phyloP scores from a whole-genome alignment of 2,113 vertebrate genomes.

The Paralichthys olivaceus region DNA sequence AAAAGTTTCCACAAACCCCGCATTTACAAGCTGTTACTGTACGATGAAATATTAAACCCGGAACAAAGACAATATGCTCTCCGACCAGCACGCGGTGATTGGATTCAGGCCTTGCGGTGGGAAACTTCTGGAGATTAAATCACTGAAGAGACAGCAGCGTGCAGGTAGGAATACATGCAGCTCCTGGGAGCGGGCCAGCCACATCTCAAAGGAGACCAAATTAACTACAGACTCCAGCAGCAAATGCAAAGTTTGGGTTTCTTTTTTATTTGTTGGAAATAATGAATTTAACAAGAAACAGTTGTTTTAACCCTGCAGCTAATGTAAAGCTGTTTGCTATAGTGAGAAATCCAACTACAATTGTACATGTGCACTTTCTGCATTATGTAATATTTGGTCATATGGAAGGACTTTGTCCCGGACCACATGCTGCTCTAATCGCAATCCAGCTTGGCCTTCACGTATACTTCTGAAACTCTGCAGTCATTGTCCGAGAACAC shows the following conservation, averaged over 20 bases:
- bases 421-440: slow-evolving; percentile 24
- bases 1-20: slow-evolving; percentile 55
- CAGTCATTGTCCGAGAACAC: slow-evolving; percentile 27
- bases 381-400: slow-evolving; percentile 48
- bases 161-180: slow-evolving; percentile 36
- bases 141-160: slow-evolving; percentile 24
- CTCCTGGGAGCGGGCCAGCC: slow-evolving; percentile 9
- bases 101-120: slow-evolving; percentile 36
- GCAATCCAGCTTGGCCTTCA: slow-evolving; percentile 18
- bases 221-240: slow-evolving; percentile 7
- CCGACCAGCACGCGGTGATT: slow-evolving; percentile 44
- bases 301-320: not conserved
- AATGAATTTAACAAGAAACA: not conserved
- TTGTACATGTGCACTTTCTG: not conserved
- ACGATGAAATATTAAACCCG: slow-evolving; percentile 54
- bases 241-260: not conserved
- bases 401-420: slow-evolving; percentile 39
- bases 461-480: slow-evolving; percentile 24
- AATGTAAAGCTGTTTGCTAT: not conserved
- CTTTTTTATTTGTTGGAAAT: not conserved
- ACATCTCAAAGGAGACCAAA: slow-evolving; percentile 7
- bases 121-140: slow-evolving; percentile 49
- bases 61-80: slow-evolving; percentile 56
- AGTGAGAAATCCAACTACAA: not conserved
- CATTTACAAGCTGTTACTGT: slow-evolving; percentile 75